Conservation (phyloP, 2,888 invertebrate genomes). For the Elmis aenea region DNA sequence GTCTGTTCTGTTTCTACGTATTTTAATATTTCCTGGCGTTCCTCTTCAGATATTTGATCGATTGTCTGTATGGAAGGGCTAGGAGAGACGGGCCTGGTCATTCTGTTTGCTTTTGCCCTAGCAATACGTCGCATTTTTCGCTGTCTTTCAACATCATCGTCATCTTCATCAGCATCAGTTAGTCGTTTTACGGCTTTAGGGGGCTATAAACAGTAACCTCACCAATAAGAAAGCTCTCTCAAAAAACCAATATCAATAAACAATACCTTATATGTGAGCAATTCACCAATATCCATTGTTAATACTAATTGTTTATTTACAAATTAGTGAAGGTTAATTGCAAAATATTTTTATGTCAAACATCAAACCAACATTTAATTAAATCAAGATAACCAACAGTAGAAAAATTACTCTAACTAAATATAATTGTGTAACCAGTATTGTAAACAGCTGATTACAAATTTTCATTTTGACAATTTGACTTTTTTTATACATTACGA, state of each 20-base stretch:
- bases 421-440: too few relatives aligned
- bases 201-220: conserved; percentile 52
- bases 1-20: conserved; percentile 79
- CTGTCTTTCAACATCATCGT: conserved; percentile 59
- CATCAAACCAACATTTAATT: too few relatives aligned
- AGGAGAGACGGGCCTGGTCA: conserved; percentile 45
- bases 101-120: conserved; percentile 50
- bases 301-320: too few relatives aligned
- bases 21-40: conserved; percentile 73
- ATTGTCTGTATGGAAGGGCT: conserved; percentile 49
- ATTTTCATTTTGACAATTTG: too few relatives aligned
- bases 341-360: too few relatives aligned
- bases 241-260: conserved; percentile 13
- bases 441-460: too few relatives aligned
- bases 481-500: too few relatives aligned
- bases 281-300: conserved; percentile 47
- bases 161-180: conserved; percentile 55
- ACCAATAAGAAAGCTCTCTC: background rate
- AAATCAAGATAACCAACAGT: too few relatives aligned
- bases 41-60: conserved; percentile 59
- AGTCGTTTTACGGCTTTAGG: conserved; percentile 77
- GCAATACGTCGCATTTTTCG: conserved; percentile 59
- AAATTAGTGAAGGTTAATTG: too few relatives aligned
- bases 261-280: conserved; percentile 46
- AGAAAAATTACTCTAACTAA: too few relatives aligned